Base-by-base conservation (phyloP, 1,140 invertebrate species). In the Ptiloglossa arizonensis region DNA sequence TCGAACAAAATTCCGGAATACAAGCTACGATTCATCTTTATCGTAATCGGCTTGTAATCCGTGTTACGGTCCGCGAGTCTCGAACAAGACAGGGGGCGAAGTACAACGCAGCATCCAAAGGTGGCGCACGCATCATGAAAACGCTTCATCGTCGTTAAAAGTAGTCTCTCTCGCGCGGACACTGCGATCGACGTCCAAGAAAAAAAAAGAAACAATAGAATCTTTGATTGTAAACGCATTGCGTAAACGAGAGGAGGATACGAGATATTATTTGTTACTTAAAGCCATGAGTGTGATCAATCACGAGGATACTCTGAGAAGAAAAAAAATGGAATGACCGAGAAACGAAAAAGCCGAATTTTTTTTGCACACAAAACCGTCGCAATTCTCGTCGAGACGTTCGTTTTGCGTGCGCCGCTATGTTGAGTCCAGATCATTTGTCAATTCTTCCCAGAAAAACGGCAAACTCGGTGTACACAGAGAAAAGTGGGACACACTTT, bases 381-480 rank as follows among this genome's bases (percentile, higher is more conserved):
- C 57, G 29, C 57, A 64, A 22, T 38, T 74, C 50, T 27, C 22
- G 32, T 54, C 24, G 38, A 57, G 48, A 57, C n/a, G 50, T 46
- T 64, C 56, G 69, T 73, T 80, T 41, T 77, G 41, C 67, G 50
- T 71, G 68, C 68, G 67, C 60, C 54, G n/a, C 68, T 52, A 46
- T 68, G 62, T 38, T 71, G 56, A 83, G 74, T 69, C 50, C 79
- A 62, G 63, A 62, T 64, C 32, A 73, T 63, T 69, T 44, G 73
- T 82, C 80, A 73, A 73, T 81, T 81, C 59, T 68, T 78, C 50
- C 44, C 60, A 35, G 41, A 74, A 13, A 52, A 59, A 27, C 38
- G 68, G 38, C 38, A 22, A 44, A 71, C 46, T 59, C 38, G 68
- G 24, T 29, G 54, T 22, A 15, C 5, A 1, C 11, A 3, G n/a